Base-by-base conservation (phyloP, 2,888 invertebrate genomes). In the Leucophenga montana region DNA sequence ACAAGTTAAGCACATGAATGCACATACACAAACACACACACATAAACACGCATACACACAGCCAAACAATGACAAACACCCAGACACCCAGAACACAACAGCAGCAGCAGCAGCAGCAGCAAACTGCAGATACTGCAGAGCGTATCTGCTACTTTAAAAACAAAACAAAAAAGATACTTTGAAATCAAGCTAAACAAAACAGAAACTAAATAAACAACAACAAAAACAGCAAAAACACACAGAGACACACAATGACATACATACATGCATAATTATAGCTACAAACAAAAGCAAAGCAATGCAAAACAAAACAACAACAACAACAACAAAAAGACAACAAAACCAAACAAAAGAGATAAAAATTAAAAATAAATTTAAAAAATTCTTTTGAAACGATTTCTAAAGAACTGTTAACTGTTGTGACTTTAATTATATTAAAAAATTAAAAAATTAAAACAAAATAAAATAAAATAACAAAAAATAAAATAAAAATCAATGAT, bases 401-500 rank as follows among this genome's bases (percentile, higher is more conserved):
- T 78, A 77, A 77, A 77, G 77, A 77, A 77, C 77, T 77, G 77
- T 77, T 77, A 79, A 77, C 77, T 77, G 77, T 77, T 77, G 68
- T 68, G 68, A 68, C 61, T 68, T 68, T 68, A 68, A 59, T 68
- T 61, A 68, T 44, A 56, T 57, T 48, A 57, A 56, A 78, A 77
- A 76, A 77, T 56, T 66, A 71, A 72, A 61, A 70, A 68, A 76
- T 69, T 54, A 67, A 54, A 18, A 66, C 11, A 14, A 57, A 31
- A 59, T 13, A 59, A 59, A 59, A 20, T 39, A 18, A 39, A 39
- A 61, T 6, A 48, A 54, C 27, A 48, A 56, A 57, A 57, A 56
- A 64, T 50, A 62, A 62, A 39, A 20, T 16, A 27, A 57, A 44
- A 68, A 69, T 64, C 50, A 50, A 50, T 62, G 67, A 70, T 56